Evolutionary conservation across 2,888 invertebrate species (phyloP), one percentile per base, ranked within the genome.

Genomic region (Xestia c-nigrum): DNA sequence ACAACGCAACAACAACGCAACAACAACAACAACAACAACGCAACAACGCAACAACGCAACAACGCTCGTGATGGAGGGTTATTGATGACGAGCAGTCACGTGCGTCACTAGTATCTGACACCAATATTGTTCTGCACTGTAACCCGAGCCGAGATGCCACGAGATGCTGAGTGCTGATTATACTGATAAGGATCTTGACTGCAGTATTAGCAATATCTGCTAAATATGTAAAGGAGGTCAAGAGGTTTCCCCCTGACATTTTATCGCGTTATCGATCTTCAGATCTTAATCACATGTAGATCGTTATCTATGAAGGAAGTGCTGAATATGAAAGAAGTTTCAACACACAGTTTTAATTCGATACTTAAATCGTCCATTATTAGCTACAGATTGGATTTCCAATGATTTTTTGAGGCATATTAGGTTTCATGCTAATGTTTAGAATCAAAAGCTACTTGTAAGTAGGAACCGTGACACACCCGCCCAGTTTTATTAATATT

Each of bases 231-330:
- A 78, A 77, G 52, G 72, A 72, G 72, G 64, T 65, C 77, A 80
- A 72, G 55, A 69, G 12, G 16, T 12, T n/a, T 63, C 21, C 50
- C 43, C 73, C 19, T 72, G 77, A 80, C 47, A 72, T 65, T 72
- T 59, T 38, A 47, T 79, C 63, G 47, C 47, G 14, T n/a, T 74
- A 81, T 80, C 78, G 59, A 74, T 66, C 46, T 52, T 66, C 21
- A 80, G 61, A 78, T 74, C 66, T 74, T 74, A 65, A 66, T 65
- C 50, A 80, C 74, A 21, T 57, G 64, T 59, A 65, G 64, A 78
- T 79, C 24, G 80, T 50, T 64, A 72, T 80, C 72, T 50, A 31
- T 43, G 63, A n/a, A 40, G 52, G 40, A 79, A 72, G n/a, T n/a
- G 40, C 40, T 31, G 31, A 72, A n/a, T 71, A 31, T 40, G 46